Evolutionary conservation across 2,888 invertebrate genomes (phyloP).

Genomic region (Myopa tessellatipennis): DNA sequence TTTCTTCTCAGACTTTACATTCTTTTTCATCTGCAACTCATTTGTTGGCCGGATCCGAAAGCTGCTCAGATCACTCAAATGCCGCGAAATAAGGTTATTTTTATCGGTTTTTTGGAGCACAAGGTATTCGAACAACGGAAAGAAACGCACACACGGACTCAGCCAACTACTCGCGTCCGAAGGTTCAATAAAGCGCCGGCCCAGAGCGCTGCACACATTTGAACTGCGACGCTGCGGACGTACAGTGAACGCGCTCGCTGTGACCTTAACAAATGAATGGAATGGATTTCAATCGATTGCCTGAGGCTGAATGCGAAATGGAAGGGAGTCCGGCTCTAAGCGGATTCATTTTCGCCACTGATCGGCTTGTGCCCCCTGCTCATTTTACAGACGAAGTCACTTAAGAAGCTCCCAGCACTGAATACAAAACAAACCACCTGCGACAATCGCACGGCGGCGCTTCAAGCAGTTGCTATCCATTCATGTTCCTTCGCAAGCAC

Average conservation of each 20-base stretch:
- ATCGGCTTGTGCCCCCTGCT: background rate
- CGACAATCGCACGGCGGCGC: no score
- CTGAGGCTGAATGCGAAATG: conserved; percentile 10
- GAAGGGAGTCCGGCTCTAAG: background rate
- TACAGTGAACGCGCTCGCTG: background rate
- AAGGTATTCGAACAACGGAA: conserved; percentile 11
- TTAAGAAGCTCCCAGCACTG: background rate
- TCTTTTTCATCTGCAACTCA: background rate
- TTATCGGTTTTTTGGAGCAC: conserved; percentile 9
- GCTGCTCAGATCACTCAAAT: conserved; percentile 3
- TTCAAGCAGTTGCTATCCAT: no score
- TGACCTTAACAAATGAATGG: conserved; percentile 24
- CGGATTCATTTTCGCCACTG: background rate
- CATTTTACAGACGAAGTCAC: background rate
- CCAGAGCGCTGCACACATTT: conserved; percentile 1
- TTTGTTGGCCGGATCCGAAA: background rate
- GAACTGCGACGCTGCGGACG: background rate
- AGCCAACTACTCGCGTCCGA: conserved; percentile 2
- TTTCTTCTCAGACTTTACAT: background rate
- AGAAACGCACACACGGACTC: conserved; percentile 8
- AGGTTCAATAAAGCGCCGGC: conserved; percentile 22
- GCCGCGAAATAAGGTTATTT: conserved; percentile 20
- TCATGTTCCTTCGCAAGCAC: no score
- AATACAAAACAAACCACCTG: background rate
- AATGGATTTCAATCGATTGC: background rate